These are phyloP conservation scores for Mormyrus proboscirostris DNA, from an alignment of 2,797 vertebrate genomes.

Conservation along the genomic window DNA sequence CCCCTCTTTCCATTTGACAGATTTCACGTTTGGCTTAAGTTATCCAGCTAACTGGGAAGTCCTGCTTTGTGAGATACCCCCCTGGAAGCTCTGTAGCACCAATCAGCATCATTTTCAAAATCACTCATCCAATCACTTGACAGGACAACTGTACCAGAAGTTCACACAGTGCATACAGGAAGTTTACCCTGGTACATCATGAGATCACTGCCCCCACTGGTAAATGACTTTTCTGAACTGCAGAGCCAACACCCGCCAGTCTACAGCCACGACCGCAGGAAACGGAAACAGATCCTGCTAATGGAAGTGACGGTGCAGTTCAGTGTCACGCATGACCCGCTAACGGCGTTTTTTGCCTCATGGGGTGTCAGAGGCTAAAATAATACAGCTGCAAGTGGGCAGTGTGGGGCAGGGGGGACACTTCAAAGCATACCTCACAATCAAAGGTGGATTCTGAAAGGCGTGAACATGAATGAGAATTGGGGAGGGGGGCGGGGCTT, in stretches of 20 bases:
- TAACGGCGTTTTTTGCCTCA: conserved; percentile 54
- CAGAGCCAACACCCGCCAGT: not conserved
- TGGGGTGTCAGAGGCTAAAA: conserved; percentile 64
- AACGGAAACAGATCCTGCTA: not conserved
- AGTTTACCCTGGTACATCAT: not conserved
- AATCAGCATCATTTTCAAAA: not conserved
- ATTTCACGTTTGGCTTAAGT: not conserved
- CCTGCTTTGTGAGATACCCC: not conserved
- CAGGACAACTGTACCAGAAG: not conserved
- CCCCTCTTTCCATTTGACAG: not conserved
- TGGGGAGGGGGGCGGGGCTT: not conserved
- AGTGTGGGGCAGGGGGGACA: conserved; percentile 22
- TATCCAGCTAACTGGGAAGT: not conserved
- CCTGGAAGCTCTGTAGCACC: not conserved
- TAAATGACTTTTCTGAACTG: not conserved
- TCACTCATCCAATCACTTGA: not conserved
- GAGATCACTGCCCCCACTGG: not conserved
- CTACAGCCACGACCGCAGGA: not conserved
- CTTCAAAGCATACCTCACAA: conserved; percentile 67
- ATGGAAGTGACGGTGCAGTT: not conserved
- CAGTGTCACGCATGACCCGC: not conserved
- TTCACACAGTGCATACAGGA: not conserved
- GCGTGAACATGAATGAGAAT: not conserved
- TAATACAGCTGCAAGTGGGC: conserved; percentile 58
- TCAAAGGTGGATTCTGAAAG: conserved; percentile 35